Evolutionary conservation across 2,113 vertebrate species (phyloP), one percentile per base, ranked within the genome.

Genomic region (Stercorarius parasiticus): DNA sequence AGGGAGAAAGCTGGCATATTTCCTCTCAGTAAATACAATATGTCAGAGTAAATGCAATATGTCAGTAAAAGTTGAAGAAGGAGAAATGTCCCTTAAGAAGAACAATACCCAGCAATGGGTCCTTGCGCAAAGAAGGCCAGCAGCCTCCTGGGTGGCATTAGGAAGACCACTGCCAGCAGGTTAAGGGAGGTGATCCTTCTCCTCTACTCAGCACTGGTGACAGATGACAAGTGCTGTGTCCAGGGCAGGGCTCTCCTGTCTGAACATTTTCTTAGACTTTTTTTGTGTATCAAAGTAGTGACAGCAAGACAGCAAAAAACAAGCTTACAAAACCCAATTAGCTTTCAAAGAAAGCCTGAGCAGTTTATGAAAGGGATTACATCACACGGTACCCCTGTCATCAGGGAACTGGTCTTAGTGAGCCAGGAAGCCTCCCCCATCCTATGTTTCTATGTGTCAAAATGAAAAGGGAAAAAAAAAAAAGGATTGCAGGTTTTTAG

Each of bases 121-220:
- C 55, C 22, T 56, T 2, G 1, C 10, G 2, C 16, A 82, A 82
- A 90, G 36, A 8, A 18, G 5, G 3, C 0, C 5, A 42, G 7
- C 12, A 72, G 1, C 12, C 6, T 79, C 25, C 21, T 36, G 18
- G 34, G 16, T 36, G 15, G 3, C 26, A 23, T 74, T 21, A 45
- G 27, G 32, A 69, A 83, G 9, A 52, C 3, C 15, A 36, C 2
- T 71, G 22, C 12, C 13, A 71, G 29, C 10, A 30, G 10, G 8
- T 11, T 64, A 27, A 72, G 29, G 55, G 13, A 84, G 11, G 4
- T 50, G 19, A 38, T 26, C 22, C 16, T 88, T 67, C 27, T 89
- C 4, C 8, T 58, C 26, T 45, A 0, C 56, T 81, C 65, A 45
- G 36, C 56, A 47, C 6, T 72, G 32, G 5, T 91, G 38, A 42